Percentiles rank a stretch among this genome's conserved stretches.
These are phyloP conservation scores for Taeniopygia guttata DNA, from an alignment of 2,797 vertebrate genomes.

Conservation along the genomic window DNA sequence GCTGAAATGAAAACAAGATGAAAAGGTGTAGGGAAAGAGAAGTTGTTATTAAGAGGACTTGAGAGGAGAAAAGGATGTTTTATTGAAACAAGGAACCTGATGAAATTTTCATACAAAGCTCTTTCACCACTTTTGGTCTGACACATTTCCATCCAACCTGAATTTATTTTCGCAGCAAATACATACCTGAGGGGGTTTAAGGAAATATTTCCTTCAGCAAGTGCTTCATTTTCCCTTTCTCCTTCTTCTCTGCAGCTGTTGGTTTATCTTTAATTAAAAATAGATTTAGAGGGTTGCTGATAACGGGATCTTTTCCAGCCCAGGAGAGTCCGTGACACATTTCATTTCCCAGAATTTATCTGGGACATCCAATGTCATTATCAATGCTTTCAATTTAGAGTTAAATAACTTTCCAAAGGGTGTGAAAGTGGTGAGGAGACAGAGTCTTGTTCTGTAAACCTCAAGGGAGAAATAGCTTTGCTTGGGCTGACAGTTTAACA, in stretches of 20 bases:
- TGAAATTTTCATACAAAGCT: not conserved
- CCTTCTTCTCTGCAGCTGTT: not conserved
- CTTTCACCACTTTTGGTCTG: not conserved
- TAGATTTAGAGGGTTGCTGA: not conserved
- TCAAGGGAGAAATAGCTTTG: not conserved
- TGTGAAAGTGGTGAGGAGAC: not conserved
- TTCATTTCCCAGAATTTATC: not conserved
- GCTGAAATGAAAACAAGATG: not conserved
- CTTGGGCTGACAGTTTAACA: not conserved
- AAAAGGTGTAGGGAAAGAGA: not conserved
- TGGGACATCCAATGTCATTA: not conserved
- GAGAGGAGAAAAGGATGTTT: not conserved
- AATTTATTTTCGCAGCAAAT: not conserved
- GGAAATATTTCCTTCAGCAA: not conserved
- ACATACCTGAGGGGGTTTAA: not conserved
- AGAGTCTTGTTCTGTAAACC: not conserved
- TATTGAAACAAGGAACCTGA: not conserved
- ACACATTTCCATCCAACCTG: fast-evolving
- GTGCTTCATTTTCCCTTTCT: fast-evolving
- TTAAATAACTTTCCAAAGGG: not conserved
- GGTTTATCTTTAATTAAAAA: not conserved
- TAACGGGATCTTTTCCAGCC: not conserved
- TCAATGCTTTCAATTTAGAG: not conserved
- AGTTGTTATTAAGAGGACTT: not conserved
- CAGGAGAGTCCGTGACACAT: not conserved